A percentile compares a stretch with the other conserved stretches of the same genome.
These are phyloP conservation scores for Ichneumon xanthorius DNA, from an alignment of 2,888 invertebrate species.

Conservation along the genomic window DNA sequence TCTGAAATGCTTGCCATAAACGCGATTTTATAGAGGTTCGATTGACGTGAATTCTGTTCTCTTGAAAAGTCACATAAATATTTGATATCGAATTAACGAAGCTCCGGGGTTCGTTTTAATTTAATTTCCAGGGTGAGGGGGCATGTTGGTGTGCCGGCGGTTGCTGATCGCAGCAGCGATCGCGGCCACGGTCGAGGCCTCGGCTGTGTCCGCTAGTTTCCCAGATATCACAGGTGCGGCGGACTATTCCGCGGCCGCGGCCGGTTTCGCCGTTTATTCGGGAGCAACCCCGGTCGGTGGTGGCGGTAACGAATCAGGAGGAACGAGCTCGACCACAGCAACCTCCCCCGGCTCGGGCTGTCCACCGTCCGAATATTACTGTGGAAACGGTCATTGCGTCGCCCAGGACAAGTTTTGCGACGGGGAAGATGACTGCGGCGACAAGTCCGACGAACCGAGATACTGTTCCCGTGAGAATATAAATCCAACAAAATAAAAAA, in stretches of 20 bases:
- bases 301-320: conserved; percentile 61
- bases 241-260: conserved; percentile 63
- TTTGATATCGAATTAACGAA: conserved; percentile 2
- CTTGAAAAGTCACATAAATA: conserved; percentile 12
- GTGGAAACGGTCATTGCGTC: conserved; percentile 87
- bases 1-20: not conserved
- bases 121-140: conserved; percentile 79
- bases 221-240: conserved; percentile 65
- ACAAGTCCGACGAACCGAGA: conserved; percentile 91
- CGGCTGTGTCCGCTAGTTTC: conserved; percentile 79
- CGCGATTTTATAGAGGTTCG: not conserved
- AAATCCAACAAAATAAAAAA: conserved; percentile 12
- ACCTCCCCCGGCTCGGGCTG: conserved; percentile 69
- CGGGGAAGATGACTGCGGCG: conserved; percentile 91
- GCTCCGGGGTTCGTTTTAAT: conserved; percentile 4
- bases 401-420: conserved; percentile 92
- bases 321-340: conserved; percentile 61
- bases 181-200: conserved; percentile 80
- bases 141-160: conserved; percentile 84
- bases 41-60: not conserved
- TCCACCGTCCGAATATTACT: conserved; percentile 86
- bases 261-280: conserved; percentile 74
- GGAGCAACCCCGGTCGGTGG: conserved; percentile 71
- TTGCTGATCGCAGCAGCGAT: conserved; percentile 84
- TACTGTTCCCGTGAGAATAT: conserved; percentile 91